Evolutionary conservation across 2,888 invertebrate genomes (phyloP).

Genomic region (Icerya purchasi): DNA sequence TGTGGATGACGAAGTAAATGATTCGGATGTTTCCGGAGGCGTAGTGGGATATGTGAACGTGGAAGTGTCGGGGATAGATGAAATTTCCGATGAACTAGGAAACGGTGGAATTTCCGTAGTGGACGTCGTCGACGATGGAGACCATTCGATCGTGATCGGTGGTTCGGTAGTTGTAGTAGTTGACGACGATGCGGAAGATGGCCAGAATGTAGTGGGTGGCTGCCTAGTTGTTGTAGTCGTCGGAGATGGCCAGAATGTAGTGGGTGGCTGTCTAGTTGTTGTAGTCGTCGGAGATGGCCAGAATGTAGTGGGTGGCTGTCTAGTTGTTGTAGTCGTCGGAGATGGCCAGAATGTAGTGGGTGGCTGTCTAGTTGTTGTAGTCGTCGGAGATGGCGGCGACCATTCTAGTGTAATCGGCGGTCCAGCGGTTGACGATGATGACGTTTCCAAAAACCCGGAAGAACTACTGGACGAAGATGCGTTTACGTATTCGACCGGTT

Average conservation of each 20-base stretch:
- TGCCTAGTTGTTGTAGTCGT: slow-evolving; percentile 4
- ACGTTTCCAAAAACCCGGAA: too few species aligned
- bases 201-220: slow-evolving; percentile 1
- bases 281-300: slow-evolving; percentile 2
- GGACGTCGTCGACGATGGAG: slow-evolving; percentile 11
- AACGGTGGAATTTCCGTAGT: slow-evolving; percentile 7
- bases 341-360: slow-evolving; percentile 4
- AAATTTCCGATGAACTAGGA: slow-evolving; percentile 5
- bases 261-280: background rate
- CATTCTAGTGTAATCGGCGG: too few species aligned
- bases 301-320: slow-evolving; percentile 2
- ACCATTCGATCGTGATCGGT: slow-evolving; percentile 1
- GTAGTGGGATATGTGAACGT: background rate
- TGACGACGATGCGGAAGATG: slow-evolving; percentile 1
- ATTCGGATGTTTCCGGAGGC: background rate
- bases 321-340: slow-evolving; percentile 12
- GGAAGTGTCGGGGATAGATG: slow-evolving; percentile 2
- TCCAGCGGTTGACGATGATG: too few species aligned
- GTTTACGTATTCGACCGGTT: background rate
- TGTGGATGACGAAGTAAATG: background rate
- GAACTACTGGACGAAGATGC: too few species aligned
- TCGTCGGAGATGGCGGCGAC: too few species aligned
- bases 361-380: background rate
- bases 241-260: slow-evolving; percentile 4
- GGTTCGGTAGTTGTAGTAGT: slow-evolving; percentile 2